Percentiles rank a stretch among this genome's conserved stretches.
Conservation (phyloP, 1,140 invertebrate genomes). For the Geopemphigus sp. region DNA sequence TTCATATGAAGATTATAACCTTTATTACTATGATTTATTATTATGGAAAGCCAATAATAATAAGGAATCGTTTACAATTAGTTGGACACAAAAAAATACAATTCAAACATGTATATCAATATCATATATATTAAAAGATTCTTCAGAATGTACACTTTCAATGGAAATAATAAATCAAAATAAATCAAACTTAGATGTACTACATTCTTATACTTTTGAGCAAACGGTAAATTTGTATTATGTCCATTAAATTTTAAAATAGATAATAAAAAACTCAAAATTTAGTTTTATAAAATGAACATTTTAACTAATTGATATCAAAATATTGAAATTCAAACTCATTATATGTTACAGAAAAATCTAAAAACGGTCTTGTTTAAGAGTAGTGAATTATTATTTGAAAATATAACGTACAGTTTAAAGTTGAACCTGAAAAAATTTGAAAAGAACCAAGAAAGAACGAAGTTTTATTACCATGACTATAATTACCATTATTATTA, state of each 20-base stretch:
- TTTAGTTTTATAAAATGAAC: not conserved
- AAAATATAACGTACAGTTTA: not conserved
- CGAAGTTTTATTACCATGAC: not conserved
- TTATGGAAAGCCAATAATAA: not conserved
- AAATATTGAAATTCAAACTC: not conserved
- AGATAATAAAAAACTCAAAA: not conserved
- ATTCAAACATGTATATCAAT: constrained; percentile 21
- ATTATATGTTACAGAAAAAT: not conserved
- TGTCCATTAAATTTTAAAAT: not conserved
- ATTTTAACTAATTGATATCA: too few species aligned
- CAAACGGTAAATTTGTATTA: not conserved
- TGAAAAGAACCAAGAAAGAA: not conserved
- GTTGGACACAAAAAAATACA: constrained; percentile 7
- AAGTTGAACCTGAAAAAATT: not conserved
- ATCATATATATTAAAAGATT: not conserved
- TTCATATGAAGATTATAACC: too few species aligned
- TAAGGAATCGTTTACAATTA: not conserved
- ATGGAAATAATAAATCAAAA: not conserved
- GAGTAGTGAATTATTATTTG: not conserved
- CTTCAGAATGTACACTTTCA: not conserved
- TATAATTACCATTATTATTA: too few species aligned
- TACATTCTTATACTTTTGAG: not conserved
- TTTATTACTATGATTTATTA: not conserved
- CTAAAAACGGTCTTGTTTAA: not conserved
- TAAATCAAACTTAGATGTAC: too few species aligned